These are phyloP conservation scores for Hoplodrina blanda DNA, from an alignment of 2,888 invertebrate species.

Conservation along the genomic window DNA sequence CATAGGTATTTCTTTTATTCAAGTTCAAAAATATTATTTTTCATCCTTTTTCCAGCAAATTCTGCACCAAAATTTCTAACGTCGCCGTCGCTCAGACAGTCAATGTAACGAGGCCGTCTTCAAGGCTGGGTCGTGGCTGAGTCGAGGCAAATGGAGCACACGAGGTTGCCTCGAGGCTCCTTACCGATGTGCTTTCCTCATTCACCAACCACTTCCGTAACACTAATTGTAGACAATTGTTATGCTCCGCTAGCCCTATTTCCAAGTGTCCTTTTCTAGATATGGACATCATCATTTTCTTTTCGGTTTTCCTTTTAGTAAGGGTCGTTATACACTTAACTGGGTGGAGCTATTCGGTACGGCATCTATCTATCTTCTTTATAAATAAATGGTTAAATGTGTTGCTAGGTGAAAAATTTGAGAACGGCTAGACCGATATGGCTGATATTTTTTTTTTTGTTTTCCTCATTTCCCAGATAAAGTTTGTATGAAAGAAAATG, in stretches of 20 bases:
- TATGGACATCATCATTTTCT: constrained; percentile 55
- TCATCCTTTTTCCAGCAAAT: constrained; percentile 8
- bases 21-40: not conserved
- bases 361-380: too few relatives aligned
- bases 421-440: too few relatives aligned
- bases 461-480: too few relatives aligned
- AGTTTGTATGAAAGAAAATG: too few relatives aligned
- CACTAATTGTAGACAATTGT: constrained; percentile 73
- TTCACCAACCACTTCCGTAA: constrained; percentile 72
- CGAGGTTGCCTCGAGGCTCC: constrained; percentile 78
- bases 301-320: constrained; percentile 49
- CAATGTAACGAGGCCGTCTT: constrained; percentile 63
- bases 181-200: constrained; percentile 80
- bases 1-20: too few relatives aligned
- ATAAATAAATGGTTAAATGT: too few relatives aligned
- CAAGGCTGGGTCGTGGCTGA: constrained; percentile 72
- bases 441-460: too few relatives aligned
- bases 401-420: too few relatives aligned
- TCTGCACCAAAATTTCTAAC: constrained; percentile 50
- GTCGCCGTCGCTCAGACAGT: constrained; percentile 18
- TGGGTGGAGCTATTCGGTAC: too few relatives aligned
- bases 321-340: not conserved
- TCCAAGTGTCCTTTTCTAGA: constrained; percentile 68
- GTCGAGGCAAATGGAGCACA: constrained; percentile 73
- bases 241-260: constrained; percentile 69